Conservation (phyloP, 2,888 invertebrate genomes). For the Buathra laborator region DNA sequence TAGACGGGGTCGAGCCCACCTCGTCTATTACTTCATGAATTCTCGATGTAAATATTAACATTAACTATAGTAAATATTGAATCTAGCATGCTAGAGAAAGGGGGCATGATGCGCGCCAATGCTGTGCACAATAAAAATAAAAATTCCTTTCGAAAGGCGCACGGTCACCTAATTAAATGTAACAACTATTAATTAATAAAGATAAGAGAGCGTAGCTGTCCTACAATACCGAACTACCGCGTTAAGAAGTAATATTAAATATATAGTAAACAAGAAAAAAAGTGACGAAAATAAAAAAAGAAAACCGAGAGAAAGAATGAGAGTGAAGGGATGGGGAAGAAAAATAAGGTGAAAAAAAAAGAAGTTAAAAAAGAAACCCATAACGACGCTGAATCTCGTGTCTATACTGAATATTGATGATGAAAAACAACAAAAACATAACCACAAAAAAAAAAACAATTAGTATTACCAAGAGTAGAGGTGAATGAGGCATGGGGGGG, state of each 20-base stretch:
- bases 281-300: conserved; percentile 54
- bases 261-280: conserved; percentile 54
- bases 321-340: conserved; percentile 61
- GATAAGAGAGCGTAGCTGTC: conserved; percentile 83
- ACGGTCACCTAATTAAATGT: conserved; percentile 82
- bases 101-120: conserved; percentile 46
- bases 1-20: conserved; percentile 74
- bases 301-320: conserved; percentile 54
- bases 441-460: conserved; percentile 49
- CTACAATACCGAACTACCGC: conserved; percentile 82
- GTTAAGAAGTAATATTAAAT: conserved; percentile 81
- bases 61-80: conserved; percentile 77
- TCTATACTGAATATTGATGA: conserved; percentile 61
- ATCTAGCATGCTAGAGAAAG: conserved; percentile 64
- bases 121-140: conserved; percentile 57
- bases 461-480: conserved; percentile 70
- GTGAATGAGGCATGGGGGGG: conserved; percentile 51
- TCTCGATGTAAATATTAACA: conserved; percentile 85
- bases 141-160: conserved; percentile 51
- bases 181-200: conserved; percentile 81
- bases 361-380: conserved; percentile 29
- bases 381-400: conserved; percentile 65
- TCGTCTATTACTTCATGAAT: conserved; percentile 81
- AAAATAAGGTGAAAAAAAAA: conserved; percentile 42
- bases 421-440: conserved; percentile 25